Evolutionary conservation across 1,140 invertebrate genomes (phyloP).

Genomic region (Drepana arcuata): DNA sequence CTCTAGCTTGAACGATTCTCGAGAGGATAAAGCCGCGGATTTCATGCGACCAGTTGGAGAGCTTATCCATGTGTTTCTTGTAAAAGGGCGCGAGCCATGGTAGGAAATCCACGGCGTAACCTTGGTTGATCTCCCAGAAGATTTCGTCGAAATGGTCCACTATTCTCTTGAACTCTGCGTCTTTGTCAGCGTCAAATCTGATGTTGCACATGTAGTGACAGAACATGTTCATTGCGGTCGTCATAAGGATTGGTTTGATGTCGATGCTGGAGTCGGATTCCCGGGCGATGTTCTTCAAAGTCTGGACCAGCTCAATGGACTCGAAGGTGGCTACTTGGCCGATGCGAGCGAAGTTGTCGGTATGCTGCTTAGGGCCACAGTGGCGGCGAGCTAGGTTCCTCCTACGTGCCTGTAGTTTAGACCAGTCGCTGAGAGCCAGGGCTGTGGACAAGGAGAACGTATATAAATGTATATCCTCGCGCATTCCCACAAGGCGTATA

Average conservation of each 20-base stretch:
- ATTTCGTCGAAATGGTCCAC: slow-evolving; percentile 86
- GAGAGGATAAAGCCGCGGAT: slow-evolving; percentile 84
- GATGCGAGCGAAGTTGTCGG: slow-evolving; percentile 78
- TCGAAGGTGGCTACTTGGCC: slow-evolving; percentile 77
- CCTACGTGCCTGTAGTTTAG: slow-evolving; percentile 82
- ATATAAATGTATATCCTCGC: no score
- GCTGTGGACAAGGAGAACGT: slow-evolving; percentile 76
- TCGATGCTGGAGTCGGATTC: slow-evolving; percentile 34
- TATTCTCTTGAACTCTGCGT: slow-evolving; percentile 77
- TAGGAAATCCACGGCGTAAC: slow-evolving; percentile 90
- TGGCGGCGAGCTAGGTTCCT: slow-evolving; percentile 84
- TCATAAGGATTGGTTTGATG: slow-evolving; percentile 74
- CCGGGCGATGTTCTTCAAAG: slow-evolving; percentile 53
- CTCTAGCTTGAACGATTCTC: slow-evolving; percentile 78
- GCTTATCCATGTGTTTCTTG: slow-evolving; percentile 77
- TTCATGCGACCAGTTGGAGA: slow-evolving; percentile 77
- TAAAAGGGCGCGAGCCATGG: slow-evolving; percentile 86
- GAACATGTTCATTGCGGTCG: slow-evolving; percentile 88
- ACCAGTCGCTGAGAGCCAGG: slow-evolving; percentile 90
- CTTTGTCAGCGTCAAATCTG: slow-evolving; percentile 79
- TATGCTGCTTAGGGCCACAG: slow-evolving; percentile 83
- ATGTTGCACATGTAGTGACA: slow-evolving; percentile 86
- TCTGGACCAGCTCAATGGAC: slow-evolving; percentile 72
- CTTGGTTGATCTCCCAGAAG: slow-evolving; percentile 93
- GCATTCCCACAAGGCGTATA: no score